Conservation (phyloP, 2,888 invertebrate species). For the Callyntrura sp. region DNA sequence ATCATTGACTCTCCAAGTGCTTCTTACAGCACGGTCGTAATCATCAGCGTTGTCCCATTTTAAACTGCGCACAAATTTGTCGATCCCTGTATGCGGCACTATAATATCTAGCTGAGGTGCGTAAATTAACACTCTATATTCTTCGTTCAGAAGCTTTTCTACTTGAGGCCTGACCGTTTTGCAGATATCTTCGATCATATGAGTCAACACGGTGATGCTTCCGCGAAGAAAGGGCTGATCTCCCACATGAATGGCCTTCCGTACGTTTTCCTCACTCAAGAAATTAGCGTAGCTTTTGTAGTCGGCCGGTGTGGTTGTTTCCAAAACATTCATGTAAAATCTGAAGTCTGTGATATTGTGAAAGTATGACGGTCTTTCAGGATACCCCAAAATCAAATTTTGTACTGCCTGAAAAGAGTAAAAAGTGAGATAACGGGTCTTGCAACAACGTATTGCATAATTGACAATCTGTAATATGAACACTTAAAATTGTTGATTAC, state of each 20-base stretch:
- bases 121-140: constrained; percentile 92
- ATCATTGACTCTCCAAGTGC: constrained; percentile 89
- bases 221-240: constrained; percentile 84
- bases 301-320: constrained; percentile 74
- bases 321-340: constrained; percentile 81
- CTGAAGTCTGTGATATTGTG: constrained; percentile 80
- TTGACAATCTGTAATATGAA: neutral
- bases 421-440: neutral
- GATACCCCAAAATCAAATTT: constrained; percentile 80
- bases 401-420: constrained; percentile 78
- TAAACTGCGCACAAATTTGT: constrained; percentile 91
- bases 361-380: constrained; percentile 78
- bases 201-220: constrained; percentile 88
- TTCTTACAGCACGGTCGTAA: constrained; percentile 89
- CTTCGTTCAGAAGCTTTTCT: constrained; percentile 87
- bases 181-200: constrained; percentile 92
- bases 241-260: constrained; percentile 85
- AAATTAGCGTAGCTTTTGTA: constrained; percentile 80
- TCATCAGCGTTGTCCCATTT: constrained; percentile 89
- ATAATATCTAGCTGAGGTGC: constrained; percentile 97
- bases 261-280: constrained; percentile 73
- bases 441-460: too few relatives aligned
- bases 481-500: too few relatives aligned
- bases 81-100: constrained; percentile 94
- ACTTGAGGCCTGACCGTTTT: constrained; percentile 92